Conservation (phyloP, 2,888 invertebrate genomes). For the Pyrrhosoma nymphula region DNA sequence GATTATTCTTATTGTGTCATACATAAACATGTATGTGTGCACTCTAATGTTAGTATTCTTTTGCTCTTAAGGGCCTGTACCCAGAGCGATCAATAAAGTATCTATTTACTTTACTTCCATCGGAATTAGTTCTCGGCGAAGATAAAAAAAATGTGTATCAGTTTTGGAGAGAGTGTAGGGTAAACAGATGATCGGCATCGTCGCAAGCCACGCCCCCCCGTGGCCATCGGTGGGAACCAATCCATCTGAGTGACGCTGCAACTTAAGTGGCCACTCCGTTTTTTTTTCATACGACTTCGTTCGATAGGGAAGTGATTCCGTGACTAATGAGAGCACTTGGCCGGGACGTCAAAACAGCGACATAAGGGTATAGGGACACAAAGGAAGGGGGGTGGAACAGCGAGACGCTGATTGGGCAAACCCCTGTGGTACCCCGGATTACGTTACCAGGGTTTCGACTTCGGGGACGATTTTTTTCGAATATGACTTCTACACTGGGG, state of each 20-base stretch:
- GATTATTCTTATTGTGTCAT: no score
- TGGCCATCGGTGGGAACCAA: no score
- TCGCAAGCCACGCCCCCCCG: background rate
- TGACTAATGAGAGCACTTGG: conserved; percentile 13
- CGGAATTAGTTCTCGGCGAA: no score
- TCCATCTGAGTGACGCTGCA: no score
- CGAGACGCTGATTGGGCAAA: background rate
- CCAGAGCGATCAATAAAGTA: no score
- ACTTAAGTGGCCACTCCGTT: background rate
- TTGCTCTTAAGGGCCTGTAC: no score
- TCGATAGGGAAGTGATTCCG: conserved; percentile 30
- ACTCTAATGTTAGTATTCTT: no score
- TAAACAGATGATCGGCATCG: background rate
- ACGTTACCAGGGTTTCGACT: background rate
- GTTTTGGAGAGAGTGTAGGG: background rate
- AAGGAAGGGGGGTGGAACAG: background rate
- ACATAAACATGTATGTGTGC: no score
- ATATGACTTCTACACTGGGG: background rate
- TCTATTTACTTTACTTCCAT: no score
- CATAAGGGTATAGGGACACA: background rate
- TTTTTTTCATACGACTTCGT: background rate
- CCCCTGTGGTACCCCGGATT: background rate
- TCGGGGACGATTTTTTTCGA: conserved; percentile 4
- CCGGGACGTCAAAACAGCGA: conserved; percentile 15
- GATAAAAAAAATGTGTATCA: no score